Percentiles rank a stretch among this genome's conserved stretches.
phyloP scores from a whole-genome alignment of 2,797 vertebrate species.

The Argentina silus region DNA sequence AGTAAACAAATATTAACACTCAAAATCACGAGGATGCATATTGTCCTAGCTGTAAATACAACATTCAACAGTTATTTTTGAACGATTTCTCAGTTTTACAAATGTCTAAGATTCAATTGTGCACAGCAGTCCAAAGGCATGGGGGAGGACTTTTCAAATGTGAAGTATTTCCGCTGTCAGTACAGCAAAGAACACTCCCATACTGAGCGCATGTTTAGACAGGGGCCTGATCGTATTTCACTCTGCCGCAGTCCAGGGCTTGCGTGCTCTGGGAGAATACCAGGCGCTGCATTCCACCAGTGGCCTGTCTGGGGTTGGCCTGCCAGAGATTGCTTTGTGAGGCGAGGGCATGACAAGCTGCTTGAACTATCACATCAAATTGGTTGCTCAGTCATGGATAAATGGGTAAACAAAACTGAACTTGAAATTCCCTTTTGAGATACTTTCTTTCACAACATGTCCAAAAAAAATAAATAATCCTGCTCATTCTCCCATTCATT shows the following conservation, averaged over 20 bases:
- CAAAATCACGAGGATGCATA: too few relatives aligned
- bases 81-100: neutral
- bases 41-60: too few relatives aligned
- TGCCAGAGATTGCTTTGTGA: constrained; percentile 59
- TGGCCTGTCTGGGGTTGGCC: constrained; percentile 49
- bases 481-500: too few relatives aligned
- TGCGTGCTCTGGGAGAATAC: constrained; percentile 65
- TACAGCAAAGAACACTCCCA: constrained; percentile 56
- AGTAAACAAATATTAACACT: neutral
- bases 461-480: too few relatives aligned
- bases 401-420: constrained; percentile 36
- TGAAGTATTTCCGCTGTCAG: constrained; percentile 62
- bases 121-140: constrained; percentile 7
- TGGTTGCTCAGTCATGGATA: constrained; percentile 36
- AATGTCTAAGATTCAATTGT: constrained; percentile 6
- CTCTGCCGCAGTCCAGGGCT: constrained; percentile 51
- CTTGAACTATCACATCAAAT: constrained; percentile 50
- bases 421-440: too few relatives aligned
- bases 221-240: constrained; percentile 73
- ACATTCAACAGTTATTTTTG: too few relatives aligned
- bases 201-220: constrained; percentile 69
- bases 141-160: constrained; percentile 40
- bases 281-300: constrained; percentile 74
- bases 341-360: constrained; percentile 44
- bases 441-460: neutral